A percentile compares a stretch with the other conserved stretches of the same genome.
Evolutionary conservation across 2,797 vertebrate species (phyloP).

Genomic region (Mormyrops attenuatus): DNA sequence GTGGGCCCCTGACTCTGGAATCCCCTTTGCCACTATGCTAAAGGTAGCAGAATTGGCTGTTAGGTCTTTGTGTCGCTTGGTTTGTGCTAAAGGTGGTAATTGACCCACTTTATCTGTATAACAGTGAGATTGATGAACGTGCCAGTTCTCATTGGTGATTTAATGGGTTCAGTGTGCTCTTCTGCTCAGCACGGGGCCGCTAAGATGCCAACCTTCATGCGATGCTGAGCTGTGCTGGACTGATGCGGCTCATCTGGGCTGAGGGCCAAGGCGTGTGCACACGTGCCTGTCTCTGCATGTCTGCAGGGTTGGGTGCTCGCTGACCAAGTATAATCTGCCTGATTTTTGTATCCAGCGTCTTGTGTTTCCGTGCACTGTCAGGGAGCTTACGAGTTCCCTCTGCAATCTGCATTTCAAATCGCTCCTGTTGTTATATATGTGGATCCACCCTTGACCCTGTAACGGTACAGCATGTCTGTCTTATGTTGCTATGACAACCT

Average conservation of each 20-base stretch:
- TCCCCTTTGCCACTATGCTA: not conserved
- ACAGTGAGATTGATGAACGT: not conserved
- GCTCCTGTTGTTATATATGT: not conserved
- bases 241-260: not conserved
- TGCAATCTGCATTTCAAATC: conserved; percentile 5
- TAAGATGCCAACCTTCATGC: not conserved
- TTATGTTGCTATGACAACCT: not conserved
- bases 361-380: not conserved
- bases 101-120: not conserved
- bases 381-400: not conserved
- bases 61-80: not conserved
- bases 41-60: not conserved
- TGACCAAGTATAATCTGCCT: not conserved
- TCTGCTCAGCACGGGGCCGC: not conserved
- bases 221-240: not conserved
- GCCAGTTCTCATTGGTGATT: not conserved
- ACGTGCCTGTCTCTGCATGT: not conserved
- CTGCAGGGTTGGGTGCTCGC: not conserved
- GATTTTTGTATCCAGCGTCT: not conserved
- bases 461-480: not conserved
- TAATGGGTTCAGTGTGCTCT: not conserved
- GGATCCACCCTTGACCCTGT: not conserved
- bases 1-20: too few species aligned
- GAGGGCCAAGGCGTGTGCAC: not conserved
- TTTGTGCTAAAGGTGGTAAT: not conserved